Evolutionary conservation across 2,113 vertebrate species (phyloP).

Genomic region (Hippocampus zosterae): DNA sequence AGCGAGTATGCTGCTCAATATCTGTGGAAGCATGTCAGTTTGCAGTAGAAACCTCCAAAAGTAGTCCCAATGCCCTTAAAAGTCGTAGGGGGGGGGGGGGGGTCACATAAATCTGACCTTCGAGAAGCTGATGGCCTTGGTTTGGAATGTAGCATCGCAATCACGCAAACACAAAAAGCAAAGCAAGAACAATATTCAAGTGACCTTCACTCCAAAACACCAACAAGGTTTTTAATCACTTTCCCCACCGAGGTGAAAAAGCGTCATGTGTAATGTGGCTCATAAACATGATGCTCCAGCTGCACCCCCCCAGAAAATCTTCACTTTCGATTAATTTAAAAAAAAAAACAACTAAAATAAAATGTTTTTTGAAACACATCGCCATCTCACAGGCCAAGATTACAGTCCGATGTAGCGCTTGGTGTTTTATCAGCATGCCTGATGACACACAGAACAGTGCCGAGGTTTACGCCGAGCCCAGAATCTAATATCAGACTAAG

Average conservation of each 20-base stretch:
- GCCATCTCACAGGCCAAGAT: constrained; percentile 42
- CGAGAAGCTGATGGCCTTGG: neutral
- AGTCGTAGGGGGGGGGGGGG: neutral
- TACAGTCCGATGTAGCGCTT: constrained; percentile 39
- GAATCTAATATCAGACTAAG: constrained; percentile 31
- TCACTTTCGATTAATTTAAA: constrained; percentile 23
- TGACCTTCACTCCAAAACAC: constrained; percentile 40
- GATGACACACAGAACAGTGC: constrained; percentile 17
- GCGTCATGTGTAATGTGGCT: constrained; percentile 7
- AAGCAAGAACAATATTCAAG: constrained; percentile 30
- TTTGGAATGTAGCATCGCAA: constrained; percentile 17
- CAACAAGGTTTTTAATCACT: constrained; percentile 44
- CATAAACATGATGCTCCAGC: constrained; percentile 6
- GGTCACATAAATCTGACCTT: neutral
- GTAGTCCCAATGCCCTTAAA: neutral
- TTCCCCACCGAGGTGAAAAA: constrained; percentile 22
- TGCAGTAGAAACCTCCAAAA: neutral
- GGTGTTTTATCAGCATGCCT: constrained; percentile 9
- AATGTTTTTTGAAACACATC: constrained; percentile 13
- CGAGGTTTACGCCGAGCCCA: constrained; percentile 29
- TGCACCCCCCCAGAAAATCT: constrained; percentile 15
- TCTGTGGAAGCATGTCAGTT: neutral
- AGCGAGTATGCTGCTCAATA: constrained; percentile 21
- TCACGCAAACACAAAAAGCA: constrained; percentile 24
- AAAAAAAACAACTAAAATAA: no score